Evolutionary conservation across 2,797 vertebrate genomes (phyloP).

Genomic region (Avahi laniger): DNA sequence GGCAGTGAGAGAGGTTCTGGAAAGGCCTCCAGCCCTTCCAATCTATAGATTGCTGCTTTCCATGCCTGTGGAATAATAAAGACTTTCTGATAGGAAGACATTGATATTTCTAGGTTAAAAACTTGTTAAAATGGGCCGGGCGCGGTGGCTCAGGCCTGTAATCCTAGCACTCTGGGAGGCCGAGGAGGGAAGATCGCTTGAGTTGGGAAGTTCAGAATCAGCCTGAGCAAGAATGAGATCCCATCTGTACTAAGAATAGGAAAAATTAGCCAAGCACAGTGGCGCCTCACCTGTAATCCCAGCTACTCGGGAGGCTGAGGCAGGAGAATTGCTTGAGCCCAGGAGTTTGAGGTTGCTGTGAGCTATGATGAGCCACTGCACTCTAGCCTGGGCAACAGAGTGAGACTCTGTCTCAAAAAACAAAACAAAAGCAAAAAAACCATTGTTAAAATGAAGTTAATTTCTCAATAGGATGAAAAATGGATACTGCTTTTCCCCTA

Average conservation of each 20-base stretch:
- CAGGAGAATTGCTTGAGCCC: neutral
- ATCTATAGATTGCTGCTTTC: neutral
- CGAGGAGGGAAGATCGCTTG: neutral
- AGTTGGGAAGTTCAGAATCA: neutral
- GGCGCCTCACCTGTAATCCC: neutral
- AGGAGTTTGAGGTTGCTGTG: neutral
- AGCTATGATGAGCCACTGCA: neutral
- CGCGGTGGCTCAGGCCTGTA: neutral
- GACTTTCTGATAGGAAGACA: neutral
- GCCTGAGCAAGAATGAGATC: neutral
- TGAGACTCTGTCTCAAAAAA: neutral
- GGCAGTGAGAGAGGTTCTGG: neutral
- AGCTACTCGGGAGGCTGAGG: neutral
- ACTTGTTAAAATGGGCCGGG: neutral
- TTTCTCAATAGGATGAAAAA: slow-evolving; percentile 48
- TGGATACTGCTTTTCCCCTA: neutral
- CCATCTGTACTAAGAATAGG: neutral
- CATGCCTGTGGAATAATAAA: neutral
- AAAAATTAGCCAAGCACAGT: neutral
- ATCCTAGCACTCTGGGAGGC: neutral
- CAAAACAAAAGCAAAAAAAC: neutral
- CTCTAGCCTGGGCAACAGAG: neutral
- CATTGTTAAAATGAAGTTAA: slow-evolving; percentile 40
- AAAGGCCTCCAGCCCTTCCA: neutral
- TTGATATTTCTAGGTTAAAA: slow-evolving; percentile 54